Evolutionary conservation across 1,140 invertebrate species (phyloP).

Genomic region (Bactericera cockerelli): DNA sequence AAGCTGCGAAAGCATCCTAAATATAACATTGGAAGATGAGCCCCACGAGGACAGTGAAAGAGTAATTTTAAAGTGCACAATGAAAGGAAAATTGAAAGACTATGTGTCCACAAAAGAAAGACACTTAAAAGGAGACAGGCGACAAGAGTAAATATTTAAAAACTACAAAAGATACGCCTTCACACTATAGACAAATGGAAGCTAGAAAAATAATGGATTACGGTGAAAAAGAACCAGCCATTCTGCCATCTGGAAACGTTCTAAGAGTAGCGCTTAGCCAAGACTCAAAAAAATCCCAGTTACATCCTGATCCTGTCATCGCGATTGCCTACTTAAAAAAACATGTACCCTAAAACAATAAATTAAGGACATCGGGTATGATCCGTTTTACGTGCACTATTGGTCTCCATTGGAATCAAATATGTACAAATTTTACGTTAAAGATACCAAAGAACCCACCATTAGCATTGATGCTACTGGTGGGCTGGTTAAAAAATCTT

Average conservation of each 20-base stretch:
- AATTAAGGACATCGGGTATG: not conserved
- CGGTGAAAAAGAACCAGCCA: not conserved
- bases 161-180: constrained; percentile 7
- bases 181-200: not conserved
- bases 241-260: not conserved
- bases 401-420: not conserved
- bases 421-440: not conserved
- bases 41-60: not conserved
- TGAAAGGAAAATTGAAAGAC: not conserved
- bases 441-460: not conserved
- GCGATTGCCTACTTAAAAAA: not conserved
- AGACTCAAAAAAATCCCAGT: not conserved
- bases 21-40: not conserved
- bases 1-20: not conserved
- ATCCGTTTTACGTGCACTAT: not conserved
- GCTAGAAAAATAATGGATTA: not conserved
- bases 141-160: constrained; percentile 14
- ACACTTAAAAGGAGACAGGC: constrained; percentile 14
- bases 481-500: not conserved
- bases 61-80: not conserved
- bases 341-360: not conserved
- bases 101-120: constrained; percentile 9
- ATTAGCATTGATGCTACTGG: not conserved
- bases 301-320: not conserved
- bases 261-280: not conserved